Percentiles rank a stretch among this genome's conserved stretches.
Conservation (phyloP, 1,140 invertebrate species). For the Drosophila watanabei region DNA sequence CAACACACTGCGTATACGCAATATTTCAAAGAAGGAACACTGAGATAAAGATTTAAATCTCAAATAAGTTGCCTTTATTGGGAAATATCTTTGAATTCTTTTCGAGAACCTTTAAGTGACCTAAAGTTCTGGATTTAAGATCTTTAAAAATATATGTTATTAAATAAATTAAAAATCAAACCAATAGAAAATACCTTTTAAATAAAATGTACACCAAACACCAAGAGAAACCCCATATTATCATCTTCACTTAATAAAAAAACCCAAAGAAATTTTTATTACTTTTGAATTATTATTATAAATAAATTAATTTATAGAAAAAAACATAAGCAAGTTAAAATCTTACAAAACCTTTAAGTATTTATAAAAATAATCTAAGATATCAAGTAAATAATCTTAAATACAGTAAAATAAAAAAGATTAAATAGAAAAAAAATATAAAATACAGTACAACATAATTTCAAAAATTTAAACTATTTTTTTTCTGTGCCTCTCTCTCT, state of each 20-base stretch:
- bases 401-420: background rate
- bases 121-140: too few species aligned
- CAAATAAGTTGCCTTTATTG: background rate
- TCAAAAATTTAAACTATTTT: too few species aligned
- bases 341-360: background rate
- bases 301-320: background rate
- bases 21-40: constrained; percentile 47
- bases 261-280: too few species aligned
- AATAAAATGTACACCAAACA: background rate
- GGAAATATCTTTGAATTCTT: too few species aligned
- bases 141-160: background rate
- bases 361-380: background rate
- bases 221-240: background rate
- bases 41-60: background rate
- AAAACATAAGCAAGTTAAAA: background rate
- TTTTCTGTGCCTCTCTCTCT: background rate
- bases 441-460: too few species aligned
- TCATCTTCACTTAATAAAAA: too few species aligned
- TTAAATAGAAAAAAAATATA: background rate
- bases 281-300: too few species aligned
- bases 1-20: constrained; percentile 68
- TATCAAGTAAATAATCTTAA: background rate
- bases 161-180: background rate
- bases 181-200: background rate
- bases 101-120: background rate